Conservation (phyloP, 2,113 vertebrate genomes). For the Microcebus tavaratra region DNA sequence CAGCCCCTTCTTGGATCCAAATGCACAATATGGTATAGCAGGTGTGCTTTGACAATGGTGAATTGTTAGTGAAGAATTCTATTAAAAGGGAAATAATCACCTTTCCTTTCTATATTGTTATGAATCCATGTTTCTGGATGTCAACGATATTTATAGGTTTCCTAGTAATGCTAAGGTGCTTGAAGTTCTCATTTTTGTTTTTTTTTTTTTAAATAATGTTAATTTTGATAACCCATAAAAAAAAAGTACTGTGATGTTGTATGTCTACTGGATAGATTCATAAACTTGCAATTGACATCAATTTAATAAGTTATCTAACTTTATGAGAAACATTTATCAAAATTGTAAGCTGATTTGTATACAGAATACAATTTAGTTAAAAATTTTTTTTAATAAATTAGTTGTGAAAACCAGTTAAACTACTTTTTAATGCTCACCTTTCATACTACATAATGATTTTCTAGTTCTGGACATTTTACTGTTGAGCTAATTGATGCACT, state of each 20-base stretch:
- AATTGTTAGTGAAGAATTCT: background rate
- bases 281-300: background rate
- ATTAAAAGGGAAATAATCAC: background rate
- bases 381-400: background rate
- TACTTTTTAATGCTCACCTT: background rate
- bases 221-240: background rate
- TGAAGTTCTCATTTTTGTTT: background rate
- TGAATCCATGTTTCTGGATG: background rate
- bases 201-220: background rate
- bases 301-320: background rate
- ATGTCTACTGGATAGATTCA: background rate
- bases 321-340: background rate
- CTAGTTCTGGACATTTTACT: background rate
- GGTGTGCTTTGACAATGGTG: fast-evolving
- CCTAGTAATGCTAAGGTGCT: background rate
- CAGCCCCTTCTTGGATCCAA: fast-evolving
- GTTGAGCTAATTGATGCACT: background rate
- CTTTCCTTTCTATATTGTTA: too few relatives aligned
- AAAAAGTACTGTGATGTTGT: background rate
- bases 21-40: fast-evolving
- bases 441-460: background rate
- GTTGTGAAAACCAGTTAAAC: background rate
- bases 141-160: background rate
- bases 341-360: background rate
- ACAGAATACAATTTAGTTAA: background rate